Evolutionary conservation across 2,888 invertebrate genomes (phyloP), one percentile per base, ranked within the genome.

Genomic region (Trachelus stipa): DNA sequence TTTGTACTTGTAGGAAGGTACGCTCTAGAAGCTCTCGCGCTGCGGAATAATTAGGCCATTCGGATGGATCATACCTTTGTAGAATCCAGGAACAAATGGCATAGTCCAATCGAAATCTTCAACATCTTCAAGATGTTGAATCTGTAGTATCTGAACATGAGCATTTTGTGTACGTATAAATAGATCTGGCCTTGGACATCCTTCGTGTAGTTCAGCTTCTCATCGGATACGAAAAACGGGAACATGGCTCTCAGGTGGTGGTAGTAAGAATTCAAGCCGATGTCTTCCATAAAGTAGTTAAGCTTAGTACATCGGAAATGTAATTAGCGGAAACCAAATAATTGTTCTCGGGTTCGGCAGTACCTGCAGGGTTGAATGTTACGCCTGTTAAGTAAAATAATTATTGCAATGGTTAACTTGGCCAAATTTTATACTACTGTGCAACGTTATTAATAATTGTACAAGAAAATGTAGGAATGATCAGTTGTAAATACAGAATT

Each of bases 201-300:
- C 83, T 94, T 93, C 69, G 91, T 87, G 80, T 93, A 87, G 80
- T 93, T 73, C 92, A 90, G 4, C 3, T 37, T 37, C 73, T 93
- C 91, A 73, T 93, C 93, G 80, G 93, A 92, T 90, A 95, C 91
- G 94, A 95, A 95, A 93, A 94, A 95, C 76, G 95, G 95, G 89
- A 94, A 93, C 81, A 93, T 93, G 83, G 93, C 90, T 86, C 95
- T 94, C 92, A 94, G 93, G 90, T 94, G 94, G 91, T 93, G 94
- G 92, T 95, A 95, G 91, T 92, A 95, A 6, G 94, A 90, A 91
- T 95, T 96, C 83, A 95, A 91, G 80, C 94, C 94, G 83, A 95
- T 92, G 87, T 96, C 96, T 86, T 96, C 95, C 75, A 94, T 94
- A 92, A 95, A 95, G 92, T 96, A 96, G 76, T 94, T 92, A 79